Percentiles rank a stretch among this genome's conserved stretches.
These are phyloP conservation scores for Onychostoma macrolepis DNA, from an alignment of 2,113 vertebrate species.

Conservation along the genomic window DNA sequence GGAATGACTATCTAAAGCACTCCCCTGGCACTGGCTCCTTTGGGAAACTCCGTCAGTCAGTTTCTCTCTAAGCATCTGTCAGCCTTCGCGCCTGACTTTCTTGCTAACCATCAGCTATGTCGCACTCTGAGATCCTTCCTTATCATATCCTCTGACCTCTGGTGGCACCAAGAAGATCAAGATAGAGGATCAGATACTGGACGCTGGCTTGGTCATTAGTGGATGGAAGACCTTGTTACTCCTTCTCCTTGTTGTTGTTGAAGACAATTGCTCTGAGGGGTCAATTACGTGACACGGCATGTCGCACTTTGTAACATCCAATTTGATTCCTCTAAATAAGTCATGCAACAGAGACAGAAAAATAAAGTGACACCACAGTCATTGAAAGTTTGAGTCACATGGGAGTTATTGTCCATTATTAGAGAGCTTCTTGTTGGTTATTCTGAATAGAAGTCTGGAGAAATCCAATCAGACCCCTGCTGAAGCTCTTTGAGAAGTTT, in stretches of 20 bases:
- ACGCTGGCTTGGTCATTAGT: neutral
- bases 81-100: neutral
- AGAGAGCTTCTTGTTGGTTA: slow-evolving; percentile 43
- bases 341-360: slow-evolving; percentile 12
- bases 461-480: slow-evolving; percentile 56
- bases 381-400: slow-evolving; percentile 48
- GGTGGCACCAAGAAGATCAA: neutral
- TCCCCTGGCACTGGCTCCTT: slow-evolving; percentile 37
- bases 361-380: slow-evolving; percentile 14
- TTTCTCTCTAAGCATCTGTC: slow-evolving; percentile 20
- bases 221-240: neutral
- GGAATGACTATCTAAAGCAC: slow-evolving; percentile 51
- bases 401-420: slow-evolving; percentile 52
- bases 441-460: slow-evolving; percentile 34
- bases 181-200: neutral
- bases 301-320: slow-evolving; percentile 40
- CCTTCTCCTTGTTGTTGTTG: neutral
- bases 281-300: slow-evolving; percentile 46
- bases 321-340: slow-evolving; percentile 57
- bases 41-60: slow-evolving; percentile 13
- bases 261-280: neutral
- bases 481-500: slow-evolving; percentile 32
- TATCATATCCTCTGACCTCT: slow-evolving; percentile 21
- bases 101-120: neutral
- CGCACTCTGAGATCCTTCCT: neutral